Evolutionary conservation across 2,797 vertebrate species (phyloP).

Genomic region (Orientallactaga sibirica): DNA sequence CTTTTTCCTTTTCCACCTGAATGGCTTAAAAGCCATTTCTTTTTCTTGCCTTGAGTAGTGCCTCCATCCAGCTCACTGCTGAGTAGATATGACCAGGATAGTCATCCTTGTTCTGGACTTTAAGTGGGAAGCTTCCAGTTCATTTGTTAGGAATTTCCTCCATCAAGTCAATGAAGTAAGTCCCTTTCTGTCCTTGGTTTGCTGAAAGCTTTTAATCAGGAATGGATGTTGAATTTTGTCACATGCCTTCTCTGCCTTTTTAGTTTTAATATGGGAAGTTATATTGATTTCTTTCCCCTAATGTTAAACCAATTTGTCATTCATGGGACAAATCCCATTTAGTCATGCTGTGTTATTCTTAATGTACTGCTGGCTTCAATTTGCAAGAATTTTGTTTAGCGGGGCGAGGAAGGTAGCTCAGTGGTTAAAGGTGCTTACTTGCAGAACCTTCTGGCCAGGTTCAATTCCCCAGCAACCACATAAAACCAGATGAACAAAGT

Average conservation of each 20-base stretch:
- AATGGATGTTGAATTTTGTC: not conserved
- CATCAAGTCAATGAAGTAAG: not conserved
- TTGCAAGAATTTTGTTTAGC: too few relatives aligned
- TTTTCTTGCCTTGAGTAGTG: too few relatives aligned
- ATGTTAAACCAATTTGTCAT: not conserved
- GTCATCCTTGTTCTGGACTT: not conserved
- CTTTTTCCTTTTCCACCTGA: conserved; percentile 6
- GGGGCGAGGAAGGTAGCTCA: too few relatives aligned
- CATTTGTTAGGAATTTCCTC: not conserved
- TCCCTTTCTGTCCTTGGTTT: not conserved
- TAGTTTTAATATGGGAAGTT: conserved; percentile 6
- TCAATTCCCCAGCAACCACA: too few relatives aligned
- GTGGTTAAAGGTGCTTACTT: too few relatives aligned
- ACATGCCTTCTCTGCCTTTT: not conserved
- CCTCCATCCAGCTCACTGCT: not conserved
- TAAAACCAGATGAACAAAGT: too few relatives aligned
- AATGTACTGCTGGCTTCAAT: too few relatives aligned
- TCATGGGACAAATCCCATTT: not conserved
- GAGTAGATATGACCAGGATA: not conserved
- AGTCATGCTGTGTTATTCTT: not conserved
- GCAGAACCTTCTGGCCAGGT: too few relatives aligned
- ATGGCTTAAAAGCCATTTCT: not conserved
- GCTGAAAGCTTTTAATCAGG: not conserved
- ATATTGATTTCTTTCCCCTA: not conserved
- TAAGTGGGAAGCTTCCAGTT: not conserved